These are phyloP conservation scores for Orchesella flavescens DNA, from an alignment of 2,888 invertebrate species.

Conservation along the genomic window DNA sequence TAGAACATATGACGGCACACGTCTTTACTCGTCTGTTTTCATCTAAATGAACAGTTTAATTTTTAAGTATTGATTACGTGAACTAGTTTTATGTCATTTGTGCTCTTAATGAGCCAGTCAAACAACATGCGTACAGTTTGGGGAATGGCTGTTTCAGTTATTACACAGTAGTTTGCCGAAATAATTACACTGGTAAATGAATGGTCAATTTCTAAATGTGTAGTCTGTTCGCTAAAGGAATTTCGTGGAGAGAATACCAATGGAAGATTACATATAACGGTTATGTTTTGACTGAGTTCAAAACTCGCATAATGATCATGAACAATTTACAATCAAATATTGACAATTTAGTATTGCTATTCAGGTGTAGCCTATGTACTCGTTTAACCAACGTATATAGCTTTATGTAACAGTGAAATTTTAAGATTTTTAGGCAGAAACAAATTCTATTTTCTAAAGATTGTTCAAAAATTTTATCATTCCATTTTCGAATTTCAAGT, in stretches of 20 bases:
- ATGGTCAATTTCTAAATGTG: neutral
- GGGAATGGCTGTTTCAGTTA: neutral
- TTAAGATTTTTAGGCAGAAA: too few species aligned
- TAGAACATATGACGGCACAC: neutral
- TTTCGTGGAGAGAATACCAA: neutral
- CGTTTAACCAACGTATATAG: too few species aligned
- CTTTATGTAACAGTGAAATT: too few species aligned
- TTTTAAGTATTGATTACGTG: conserved; percentile 27
- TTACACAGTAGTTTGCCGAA: neutral
- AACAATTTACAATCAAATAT: too few species aligned
- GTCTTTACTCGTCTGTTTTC: neutral
- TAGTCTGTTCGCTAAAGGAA: conserved; percentile 1
- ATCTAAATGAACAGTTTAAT: conserved; percentile 15
- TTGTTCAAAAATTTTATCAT: too few species aligned
- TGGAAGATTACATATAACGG: neutral
- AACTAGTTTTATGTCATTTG: conserved; percentile 37
- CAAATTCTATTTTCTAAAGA: too few species aligned
- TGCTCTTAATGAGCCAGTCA: conserved; percentile 30
- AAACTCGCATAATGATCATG: too few species aligned
- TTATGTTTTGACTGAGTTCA: too few species aligned
- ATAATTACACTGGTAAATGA: neutral
- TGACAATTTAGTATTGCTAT: too few species aligned
- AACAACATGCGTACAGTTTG: conserved; percentile 3
- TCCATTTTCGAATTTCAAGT: too few species aligned
- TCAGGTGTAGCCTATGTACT: too few species aligned